Conservation (phyloP, 2,113 vertebrate species). For the Bubo scandiacus region DNA sequence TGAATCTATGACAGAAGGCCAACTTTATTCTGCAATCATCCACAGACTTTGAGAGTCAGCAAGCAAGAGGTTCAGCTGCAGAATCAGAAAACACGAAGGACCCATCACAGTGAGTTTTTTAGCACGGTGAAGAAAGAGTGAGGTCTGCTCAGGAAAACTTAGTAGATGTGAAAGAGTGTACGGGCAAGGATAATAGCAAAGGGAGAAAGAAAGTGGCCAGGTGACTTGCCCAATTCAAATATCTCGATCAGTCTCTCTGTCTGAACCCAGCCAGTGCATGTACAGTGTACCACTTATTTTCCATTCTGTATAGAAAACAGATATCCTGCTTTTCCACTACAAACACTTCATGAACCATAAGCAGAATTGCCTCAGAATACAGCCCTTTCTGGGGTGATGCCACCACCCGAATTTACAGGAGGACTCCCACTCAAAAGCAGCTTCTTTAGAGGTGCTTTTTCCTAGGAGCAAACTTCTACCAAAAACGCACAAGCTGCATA, state of each 20-base stretch:
- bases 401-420: neutral
- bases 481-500: fast-evolving
- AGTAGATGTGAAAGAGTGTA: neutral
- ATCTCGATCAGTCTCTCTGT: neutral
- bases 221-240: neutral
- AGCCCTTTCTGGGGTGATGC: neutral
- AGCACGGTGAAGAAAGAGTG: neutral
- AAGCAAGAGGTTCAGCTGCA: neutral
- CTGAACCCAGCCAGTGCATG: neutral
- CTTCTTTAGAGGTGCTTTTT: neutral
- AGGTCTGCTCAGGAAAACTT: neutral
- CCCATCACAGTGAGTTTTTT: neutral
- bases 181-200: neutral
- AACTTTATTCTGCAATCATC: neutral
- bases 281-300: neutral
- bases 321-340: neutral
- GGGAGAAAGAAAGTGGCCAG: neutral
- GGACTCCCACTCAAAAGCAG: neutral
- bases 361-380: neutral
- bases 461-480: neutral
- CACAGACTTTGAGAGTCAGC: neutral
- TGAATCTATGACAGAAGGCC: neutral
- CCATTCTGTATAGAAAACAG: neutral
- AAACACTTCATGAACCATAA: neutral
- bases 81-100: neutral